Conservation (phyloP, 2,888 invertebrate species). For the Abscondita cerata region DNA sequence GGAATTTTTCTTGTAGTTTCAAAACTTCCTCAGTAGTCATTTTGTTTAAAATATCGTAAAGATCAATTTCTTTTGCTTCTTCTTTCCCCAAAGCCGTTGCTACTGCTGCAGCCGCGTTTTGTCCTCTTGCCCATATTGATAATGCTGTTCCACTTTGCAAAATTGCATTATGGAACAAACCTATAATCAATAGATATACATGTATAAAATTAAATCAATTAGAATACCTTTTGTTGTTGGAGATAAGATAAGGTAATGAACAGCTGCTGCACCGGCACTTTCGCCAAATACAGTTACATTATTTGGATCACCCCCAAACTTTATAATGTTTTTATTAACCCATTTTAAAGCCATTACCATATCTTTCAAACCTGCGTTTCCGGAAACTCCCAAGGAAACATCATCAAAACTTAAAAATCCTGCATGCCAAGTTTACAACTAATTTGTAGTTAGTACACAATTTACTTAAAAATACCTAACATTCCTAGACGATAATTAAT, state of each 20-base stretch:
- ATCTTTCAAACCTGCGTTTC: constrained; percentile 64
- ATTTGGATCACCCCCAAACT: constrained; percentile 61
- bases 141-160: constrained; percentile 52
- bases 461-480: constrained; percentile 45
- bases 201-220: not conserved
- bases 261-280: constrained; percentile 61
- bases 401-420: constrained; percentile 62
- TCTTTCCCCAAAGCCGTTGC: constrained; percentile 11
- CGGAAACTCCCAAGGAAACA: constrained; percentile 59
- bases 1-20: constrained; percentile 33
- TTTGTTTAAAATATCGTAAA: constrained; percentile 52
- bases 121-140: constrained; percentile 46
- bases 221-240: constrained; percentile 56
- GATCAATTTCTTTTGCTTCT: constrained; percentile 46
- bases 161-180: constrained; percentile 53
- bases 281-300: constrained; percentile 64
- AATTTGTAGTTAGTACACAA: not conserved
- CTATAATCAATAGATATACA: not conserved
- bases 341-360: constrained; percentile 62
- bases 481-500: constrained; percentile 55
- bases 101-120: constrained; percentile 51
- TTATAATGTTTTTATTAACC: constrained; percentile 60
- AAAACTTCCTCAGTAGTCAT: constrained; percentile 28
- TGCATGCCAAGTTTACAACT: constrained; percentile 35
- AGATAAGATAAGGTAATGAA: constrained; percentile 60